Percentiles rank a stretch among this genome's conserved stretches.
phyloP scores from a whole-genome alignment of 2,113 vertebrate species.

The Abramis brama region DNA sequence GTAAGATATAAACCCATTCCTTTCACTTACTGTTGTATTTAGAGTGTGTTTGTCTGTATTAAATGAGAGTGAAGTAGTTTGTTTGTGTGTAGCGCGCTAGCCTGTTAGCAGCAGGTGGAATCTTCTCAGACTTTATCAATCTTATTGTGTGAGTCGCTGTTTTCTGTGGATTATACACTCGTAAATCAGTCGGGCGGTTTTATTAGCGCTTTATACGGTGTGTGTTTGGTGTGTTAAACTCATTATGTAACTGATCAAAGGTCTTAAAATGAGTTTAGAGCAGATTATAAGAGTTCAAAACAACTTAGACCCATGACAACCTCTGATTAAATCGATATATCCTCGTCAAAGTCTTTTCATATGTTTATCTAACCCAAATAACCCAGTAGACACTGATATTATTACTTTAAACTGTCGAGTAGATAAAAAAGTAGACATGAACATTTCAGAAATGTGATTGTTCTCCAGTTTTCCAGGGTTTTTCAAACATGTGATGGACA shows the following conservation, averaged over 20 bases:
- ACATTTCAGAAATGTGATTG: not conserved
- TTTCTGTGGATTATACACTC: not conserved
- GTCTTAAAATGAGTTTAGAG: slow-evolving; percentile 22
- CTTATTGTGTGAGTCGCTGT: not conserved
- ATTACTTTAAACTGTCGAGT: not conserved
- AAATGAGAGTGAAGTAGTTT: not conserved
- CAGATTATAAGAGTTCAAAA: slow-evolving; percentile 3
- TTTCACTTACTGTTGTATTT: not conserved
- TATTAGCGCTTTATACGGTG: not conserved
- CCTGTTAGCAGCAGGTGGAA: slow-evolving; percentile 40
- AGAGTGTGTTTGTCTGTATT: not conserved
- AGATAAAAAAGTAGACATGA: not conserved
- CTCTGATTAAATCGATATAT: not conserved
- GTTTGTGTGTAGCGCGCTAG: slow-evolving; percentile 12
- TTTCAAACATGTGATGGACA: no score
- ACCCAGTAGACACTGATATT: no score
- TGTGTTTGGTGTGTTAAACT: slow-evolving; percentile 8
- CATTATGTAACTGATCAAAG: slow-evolving; percentile 36
- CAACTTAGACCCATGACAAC: not conserved
- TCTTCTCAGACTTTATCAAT: not conserved
- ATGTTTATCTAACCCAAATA: no score
- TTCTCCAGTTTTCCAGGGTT: not conserved
- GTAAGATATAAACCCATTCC: slow-evolving; percentile 70
- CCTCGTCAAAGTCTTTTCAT: not conserved
- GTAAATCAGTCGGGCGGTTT: not conserved